Evolutionary conservation across 2,888 invertebrate genomes (phyloP).

Genomic region (Odontocerum albicorne): DNA sequence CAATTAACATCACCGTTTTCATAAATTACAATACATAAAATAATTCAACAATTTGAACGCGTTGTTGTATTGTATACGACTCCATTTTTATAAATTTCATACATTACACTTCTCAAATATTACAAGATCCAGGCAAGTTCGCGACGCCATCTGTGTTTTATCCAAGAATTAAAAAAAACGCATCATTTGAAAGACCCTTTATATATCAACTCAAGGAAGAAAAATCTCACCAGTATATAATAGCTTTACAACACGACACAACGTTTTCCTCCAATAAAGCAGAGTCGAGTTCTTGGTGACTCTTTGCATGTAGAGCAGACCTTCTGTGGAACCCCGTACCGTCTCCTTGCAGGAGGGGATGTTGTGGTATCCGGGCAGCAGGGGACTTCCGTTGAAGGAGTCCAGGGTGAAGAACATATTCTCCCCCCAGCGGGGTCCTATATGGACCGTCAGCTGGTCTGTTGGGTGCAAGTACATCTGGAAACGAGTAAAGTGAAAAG

Average conservation of each 20-base stretch:
- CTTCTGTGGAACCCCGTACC: conserved; percentile 66
- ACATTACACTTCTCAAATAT: too few species aligned
- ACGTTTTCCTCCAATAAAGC: conserved; percentile 67
- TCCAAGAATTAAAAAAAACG: too few species aligned
- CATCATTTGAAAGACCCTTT: too few species aligned
- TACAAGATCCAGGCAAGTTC: too few species aligned
- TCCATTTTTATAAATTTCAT: too few species aligned
- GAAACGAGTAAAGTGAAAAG: too few species aligned
- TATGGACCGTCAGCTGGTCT: conserved; percentile 64
- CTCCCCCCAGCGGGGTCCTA: conserved; percentile 60
- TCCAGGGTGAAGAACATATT: conserved; percentile 64
- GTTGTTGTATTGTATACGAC: too few species aligned
- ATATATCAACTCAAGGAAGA: too few species aligned
- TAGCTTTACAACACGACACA: conserved; percentile 64
- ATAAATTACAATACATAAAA: too few species aligned
- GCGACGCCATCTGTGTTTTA: too few species aligned
- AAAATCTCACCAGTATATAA: conserved; percentile 53
- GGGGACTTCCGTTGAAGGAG: conserved; percentile 56
- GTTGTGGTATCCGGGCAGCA: conserved; percentile 58
- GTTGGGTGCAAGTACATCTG: conserved; percentile 65
- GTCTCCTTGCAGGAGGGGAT: conserved; percentile 55
- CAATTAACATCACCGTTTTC: too few species aligned
- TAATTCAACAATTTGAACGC: too few species aligned
- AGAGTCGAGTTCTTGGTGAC: conserved; percentile 59
- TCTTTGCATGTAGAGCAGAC: conserved; percentile 63